A percentile compares a stretch with the other conserved stretches of the same genome.
phyloP scores from a whole-genome alignment of 2,888 invertebrate species.

The Synergus gifuensis region DNA sequence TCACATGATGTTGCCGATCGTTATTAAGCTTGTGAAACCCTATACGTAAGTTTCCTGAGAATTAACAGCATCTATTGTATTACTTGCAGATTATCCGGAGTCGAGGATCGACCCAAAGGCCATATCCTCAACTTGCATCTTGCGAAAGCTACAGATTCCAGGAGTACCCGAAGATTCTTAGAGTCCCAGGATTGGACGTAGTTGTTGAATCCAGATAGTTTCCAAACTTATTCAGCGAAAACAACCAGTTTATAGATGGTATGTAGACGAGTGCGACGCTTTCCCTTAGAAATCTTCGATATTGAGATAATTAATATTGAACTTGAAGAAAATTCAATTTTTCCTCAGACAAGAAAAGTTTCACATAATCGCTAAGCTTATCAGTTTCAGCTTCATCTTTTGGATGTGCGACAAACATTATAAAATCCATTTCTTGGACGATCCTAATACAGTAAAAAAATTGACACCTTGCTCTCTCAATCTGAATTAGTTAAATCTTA shows the following conservation, averaged over 20 bases:
- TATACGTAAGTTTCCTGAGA: slow-evolving; percentile 25
- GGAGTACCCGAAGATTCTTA: slow-evolving; percentile 20
- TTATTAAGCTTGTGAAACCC: slow-evolving; percentile 18
- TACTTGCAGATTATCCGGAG: slow-evolving; percentile 39
- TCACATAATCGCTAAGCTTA: background rate
- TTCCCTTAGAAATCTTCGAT: slow-evolving; percentile 4
- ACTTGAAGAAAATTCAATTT: background rate
- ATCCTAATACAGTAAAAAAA: too few species aligned
- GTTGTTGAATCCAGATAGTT: slow-evolving; percentile 40
- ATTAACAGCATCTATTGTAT: slow-evolving; percentile 41
- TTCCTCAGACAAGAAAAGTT: background rate
- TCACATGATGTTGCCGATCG: slow-evolving; percentile 20
- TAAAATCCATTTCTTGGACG: too few species aligned
- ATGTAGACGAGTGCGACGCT: slow-evolving; percentile 17
- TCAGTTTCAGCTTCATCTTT: background rate
- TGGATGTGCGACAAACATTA: too few species aligned
- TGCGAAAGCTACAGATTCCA: slow-evolving; percentile 34
- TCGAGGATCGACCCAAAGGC: slow-evolving; percentile 37
- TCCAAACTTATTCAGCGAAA: slow-evolving; percentile 41
- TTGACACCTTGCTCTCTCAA: too few species aligned
- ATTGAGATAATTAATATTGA: slow-evolving; percentile 35
- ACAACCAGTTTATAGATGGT: slow-evolving; percentile 35
- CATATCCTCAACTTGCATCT: slow-evolving; percentile 9
- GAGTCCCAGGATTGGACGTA: slow-evolving; percentile 17
- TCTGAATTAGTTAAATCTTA: too few species aligned